Conservation (phyloP, 1,140 invertebrate genomes). For the Pentalonia nigronervosa region DNA sequence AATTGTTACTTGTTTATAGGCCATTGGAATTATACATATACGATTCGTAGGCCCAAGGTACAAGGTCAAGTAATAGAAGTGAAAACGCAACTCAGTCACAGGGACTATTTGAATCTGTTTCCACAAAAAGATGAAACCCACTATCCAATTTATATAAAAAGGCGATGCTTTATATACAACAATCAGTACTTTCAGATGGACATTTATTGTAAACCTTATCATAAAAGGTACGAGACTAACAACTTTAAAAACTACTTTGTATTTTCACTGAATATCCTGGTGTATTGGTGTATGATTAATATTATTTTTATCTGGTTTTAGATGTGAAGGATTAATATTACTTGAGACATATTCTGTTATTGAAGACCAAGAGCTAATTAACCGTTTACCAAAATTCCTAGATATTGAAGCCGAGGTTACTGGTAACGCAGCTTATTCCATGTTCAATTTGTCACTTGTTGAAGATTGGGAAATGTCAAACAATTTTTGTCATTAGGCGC, state of each 20-base stretch:
- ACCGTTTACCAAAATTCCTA: constrained; percentile 85
- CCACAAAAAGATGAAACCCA: constrained; percentile 93
- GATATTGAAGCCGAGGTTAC: constrained; percentile 90
- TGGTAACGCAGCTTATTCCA: constrained; percentile 92
- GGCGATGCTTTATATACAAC: constrained; percentile 95
- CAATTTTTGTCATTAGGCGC: constrained; percentile 71
- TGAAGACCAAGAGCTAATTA: constrained; percentile 73
- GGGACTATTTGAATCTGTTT: constrained; percentile 93
- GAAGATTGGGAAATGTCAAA: constrained; percentile 88
- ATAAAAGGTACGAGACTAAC: constrained; percentile 68
- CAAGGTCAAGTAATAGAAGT: constrained; percentile 94
- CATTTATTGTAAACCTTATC: constrained; percentile 92
- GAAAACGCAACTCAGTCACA: constrained; percentile 90
- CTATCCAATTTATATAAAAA: constrained; percentile 92
- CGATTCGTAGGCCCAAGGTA: constrained; percentile 84
- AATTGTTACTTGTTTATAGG: constrained; percentile 66
- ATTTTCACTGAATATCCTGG: background rate
- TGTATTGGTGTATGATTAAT: background rate
- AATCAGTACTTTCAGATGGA: constrained; percentile 99
- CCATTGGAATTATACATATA: constrained; percentile 92
- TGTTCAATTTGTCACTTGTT: constrained; percentile 93
- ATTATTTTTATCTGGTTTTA: constrained; percentile 63
- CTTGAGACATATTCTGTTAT: constrained; percentile 94
- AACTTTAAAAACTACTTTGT: background rate
- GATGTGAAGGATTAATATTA: constrained; percentile 87